Evolutionary conservation across 2,888 invertebrate genomes (phyloP).

Genomic region (Tortrix viridana): DNA sequence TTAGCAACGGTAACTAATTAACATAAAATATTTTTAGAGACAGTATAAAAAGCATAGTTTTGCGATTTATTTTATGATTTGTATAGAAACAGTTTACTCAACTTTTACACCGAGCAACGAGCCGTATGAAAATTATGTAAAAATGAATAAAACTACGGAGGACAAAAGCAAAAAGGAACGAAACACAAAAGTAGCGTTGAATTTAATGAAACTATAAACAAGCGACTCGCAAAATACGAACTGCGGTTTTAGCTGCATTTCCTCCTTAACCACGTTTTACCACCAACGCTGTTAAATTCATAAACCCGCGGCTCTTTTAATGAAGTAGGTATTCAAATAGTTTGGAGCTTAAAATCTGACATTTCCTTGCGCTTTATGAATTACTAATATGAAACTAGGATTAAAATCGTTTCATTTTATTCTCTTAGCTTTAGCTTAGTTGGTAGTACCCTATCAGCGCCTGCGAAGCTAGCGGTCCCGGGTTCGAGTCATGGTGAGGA

Average conservation of each 20-base stretch:
- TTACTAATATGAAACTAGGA: no score
- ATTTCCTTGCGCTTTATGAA: not conserved
- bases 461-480: no score
- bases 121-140: not conserved
- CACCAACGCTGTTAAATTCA: constrained; percentile 14
- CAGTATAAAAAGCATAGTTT: no score
- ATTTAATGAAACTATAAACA: constrained; percentile 21
- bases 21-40: no score
- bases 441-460: no score
- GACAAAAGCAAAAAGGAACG: constrained; percentile 1
- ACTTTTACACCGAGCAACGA: no score
- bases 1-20: no score
- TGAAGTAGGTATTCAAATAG: not conserved
- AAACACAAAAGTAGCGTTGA: constrained; percentile 10
- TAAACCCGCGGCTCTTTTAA: constrained; percentile 14
- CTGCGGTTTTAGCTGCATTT: constrained; percentile 4
- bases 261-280: constrained; percentile 1
- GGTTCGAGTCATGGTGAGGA: no score
- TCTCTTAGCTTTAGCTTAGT: no score
- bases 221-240: constrained; percentile 7
- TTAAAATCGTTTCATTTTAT: no score
- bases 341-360: not conserved
- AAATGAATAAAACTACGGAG: not conserved
- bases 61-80: no score
- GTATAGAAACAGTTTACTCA: no score